phyloP scores from a whole-genome alignment of 2,888 invertebrate genomes.

The Philereme transversata region DNA sequence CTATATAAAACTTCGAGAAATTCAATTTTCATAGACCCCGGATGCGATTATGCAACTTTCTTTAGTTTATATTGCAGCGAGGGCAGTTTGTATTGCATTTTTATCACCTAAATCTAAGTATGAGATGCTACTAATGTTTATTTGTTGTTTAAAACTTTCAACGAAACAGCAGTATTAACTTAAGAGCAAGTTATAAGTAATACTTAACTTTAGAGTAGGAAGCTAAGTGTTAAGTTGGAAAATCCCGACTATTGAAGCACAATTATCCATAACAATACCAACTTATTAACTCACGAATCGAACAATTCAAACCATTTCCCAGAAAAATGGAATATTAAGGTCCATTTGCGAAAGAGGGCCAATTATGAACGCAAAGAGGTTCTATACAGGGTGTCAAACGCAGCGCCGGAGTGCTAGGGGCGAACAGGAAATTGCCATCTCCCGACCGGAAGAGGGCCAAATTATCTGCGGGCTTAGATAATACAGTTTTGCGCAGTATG shows the following conservation, averaged over 20 bases:
- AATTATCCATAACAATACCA: constrained; percentile 30
- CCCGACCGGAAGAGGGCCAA: constrained; percentile 62
- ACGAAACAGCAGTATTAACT: too few species aligned
- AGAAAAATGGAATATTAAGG: constrained; percentile 43
- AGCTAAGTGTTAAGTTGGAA: neutral
- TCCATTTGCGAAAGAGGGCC: constrained; percentile 42
- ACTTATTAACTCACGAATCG: constrained; percentile 24
- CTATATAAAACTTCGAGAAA: too few species aligned
- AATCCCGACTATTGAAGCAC: constrained; percentile 5
- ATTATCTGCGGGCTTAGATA: constrained; percentile 48
- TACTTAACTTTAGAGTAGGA: neutral
- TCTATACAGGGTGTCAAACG: constrained; percentile 56
- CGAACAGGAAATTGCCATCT: constrained; percentile 64
- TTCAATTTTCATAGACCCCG: too few species aligned
- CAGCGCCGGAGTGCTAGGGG: constrained; percentile 44
- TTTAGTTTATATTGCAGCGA: too few species aligned
- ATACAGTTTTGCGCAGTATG: constrained; percentile 30
- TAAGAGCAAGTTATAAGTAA: too few species aligned
- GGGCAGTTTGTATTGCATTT: too few species aligned
- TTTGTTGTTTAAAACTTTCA: too few species aligned
- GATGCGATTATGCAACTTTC: too few species aligned
- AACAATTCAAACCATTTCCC: constrained; percentile 32
- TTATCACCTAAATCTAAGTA: too few species aligned
- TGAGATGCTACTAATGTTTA: too few species aligned
- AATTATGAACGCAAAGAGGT: constrained; percentile 49